phyloP scores from a whole-genome alignment of 2,888 invertebrate genomes.

The Papilio protenor region DNA sequence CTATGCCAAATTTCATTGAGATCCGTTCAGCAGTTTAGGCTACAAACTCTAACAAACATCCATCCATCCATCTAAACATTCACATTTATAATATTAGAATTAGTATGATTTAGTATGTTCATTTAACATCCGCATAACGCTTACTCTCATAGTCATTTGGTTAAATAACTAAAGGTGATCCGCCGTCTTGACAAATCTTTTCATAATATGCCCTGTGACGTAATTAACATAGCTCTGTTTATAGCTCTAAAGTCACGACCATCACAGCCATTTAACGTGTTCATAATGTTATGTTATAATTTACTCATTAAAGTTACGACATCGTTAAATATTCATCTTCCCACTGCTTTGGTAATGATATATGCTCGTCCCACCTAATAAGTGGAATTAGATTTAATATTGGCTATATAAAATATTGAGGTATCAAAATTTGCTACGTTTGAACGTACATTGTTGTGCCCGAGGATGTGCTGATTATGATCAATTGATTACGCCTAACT shows the following conservation, averaged over 20 bases:
- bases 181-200: conserved; percentile 2
- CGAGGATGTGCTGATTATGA: neutral
- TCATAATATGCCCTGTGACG: conserved; percentile 9
- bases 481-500: neutral
- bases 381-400: neutral
- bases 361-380: conserved; percentile 19
- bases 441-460: neutral
- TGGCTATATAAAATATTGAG: neutral
- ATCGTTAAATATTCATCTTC: conserved; percentile 17
- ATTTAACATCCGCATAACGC: neutral
- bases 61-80: too few relatives aligned
- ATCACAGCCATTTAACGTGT: conserved; percentile 14
- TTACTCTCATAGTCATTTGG: neutral
- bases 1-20: too few relatives aligned
- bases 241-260: conserved; percentile 22
- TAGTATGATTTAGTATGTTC: too few relatives aligned
- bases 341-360: neutral
- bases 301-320: conserved; percentile 24
- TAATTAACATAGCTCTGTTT: conserved; percentile 18
- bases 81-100: too few relatives aligned
- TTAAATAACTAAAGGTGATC: conserved; percentile 13
- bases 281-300: conserved; percentile 15
- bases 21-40: too few relatives aligned
- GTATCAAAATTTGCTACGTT: neutral
- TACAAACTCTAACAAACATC: too few relatives aligned